Percentiles rank a stretch among this genome's conserved stretches.
phyloP scores from a whole-genome alignment of 2,888 invertebrate genomes.

The Parasteatoda lunata region DNA sequence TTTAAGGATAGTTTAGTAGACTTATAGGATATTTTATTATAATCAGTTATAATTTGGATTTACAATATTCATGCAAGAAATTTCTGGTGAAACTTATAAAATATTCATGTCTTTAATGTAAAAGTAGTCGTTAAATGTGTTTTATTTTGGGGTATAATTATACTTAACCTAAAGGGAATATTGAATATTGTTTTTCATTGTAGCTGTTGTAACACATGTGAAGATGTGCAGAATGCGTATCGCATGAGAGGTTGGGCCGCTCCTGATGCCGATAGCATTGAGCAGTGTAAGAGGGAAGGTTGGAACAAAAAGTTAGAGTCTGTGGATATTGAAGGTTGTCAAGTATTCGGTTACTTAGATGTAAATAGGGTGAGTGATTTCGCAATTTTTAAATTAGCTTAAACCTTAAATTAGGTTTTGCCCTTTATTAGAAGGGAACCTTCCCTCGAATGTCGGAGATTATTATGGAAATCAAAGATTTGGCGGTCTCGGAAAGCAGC shows the following conservation, averaged over 20 bases:
- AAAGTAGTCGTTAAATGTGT: too few relatives aligned
- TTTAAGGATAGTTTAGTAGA: too few relatives aligned
- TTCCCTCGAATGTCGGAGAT: too few relatives aligned
- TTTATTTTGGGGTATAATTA: not conserved
- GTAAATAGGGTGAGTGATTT: conserved; percentile 86
- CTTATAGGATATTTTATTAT: too few relatives aligned
- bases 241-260: conserved; percentile 89
- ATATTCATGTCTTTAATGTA: too few relatives aligned
- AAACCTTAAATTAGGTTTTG: too few relatives aligned
- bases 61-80: too few relatives aligned
- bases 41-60: too few relatives aligned
- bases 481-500: too few relatives aligned
- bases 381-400: not conserved
- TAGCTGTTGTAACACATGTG: conserved; percentile 97
- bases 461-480: too few relatives aligned
- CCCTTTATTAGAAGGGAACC: too few relatives aligned
- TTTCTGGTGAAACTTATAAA: too few relatives aligned
- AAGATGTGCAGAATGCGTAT: conserved; percentile 95
- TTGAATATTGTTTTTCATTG: not conserved
- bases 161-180: not conserved
- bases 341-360: conserved; percentile 93
- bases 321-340: conserved; percentile 94
- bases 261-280: conserved; percentile 84
- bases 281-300: conserved; percentile 91
- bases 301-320: conserved; percentile 83